These are phyloP conservation scores for Ochotona curzoniae DNA, from an alignment of 2,113 vertebrate species.

Conservation along the genomic window DNA sequence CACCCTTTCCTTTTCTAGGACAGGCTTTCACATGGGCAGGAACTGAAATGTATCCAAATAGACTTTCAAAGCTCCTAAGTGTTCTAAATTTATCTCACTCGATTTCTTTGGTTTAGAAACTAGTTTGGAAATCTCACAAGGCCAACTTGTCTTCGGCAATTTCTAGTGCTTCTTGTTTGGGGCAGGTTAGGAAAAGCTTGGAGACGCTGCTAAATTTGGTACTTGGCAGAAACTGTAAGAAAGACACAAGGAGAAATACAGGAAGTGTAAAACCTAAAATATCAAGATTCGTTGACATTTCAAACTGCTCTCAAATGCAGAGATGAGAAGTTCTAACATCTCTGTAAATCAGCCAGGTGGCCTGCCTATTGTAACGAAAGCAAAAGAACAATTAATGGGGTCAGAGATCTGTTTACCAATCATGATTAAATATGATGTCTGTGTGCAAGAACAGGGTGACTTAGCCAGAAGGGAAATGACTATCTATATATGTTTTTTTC, in stretches of 20 bases:
- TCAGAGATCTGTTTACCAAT: neutral
- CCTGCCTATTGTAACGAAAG: slow-evolving; percentile 36
- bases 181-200: slow-evolving; percentile 77
- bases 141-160: slow-evolving; percentile 80
- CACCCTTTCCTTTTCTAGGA: slow-evolving; percentile 62
- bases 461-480: neutral
- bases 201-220: slow-evolving; percentile 76
- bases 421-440: slow-evolving; percentile 27
- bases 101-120: slow-evolving; percentile 79
- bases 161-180: slow-evolving; percentile 81
- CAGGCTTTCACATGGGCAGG: slow-evolving; percentile 45
- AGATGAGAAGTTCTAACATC: slow-evolving; percentile 69
- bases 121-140: slow-evolving; percentile 82
- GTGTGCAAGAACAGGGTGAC: neutral
- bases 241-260: slow-evolving; percentile 67
- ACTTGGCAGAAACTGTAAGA: slow-evolving; percentile 73
- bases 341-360: slow-evolving; percentile 50
- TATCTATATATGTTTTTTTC: neutral
- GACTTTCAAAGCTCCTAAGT: slow-evolving; percentile 76
- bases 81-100: slow-evolving; percentile 81
- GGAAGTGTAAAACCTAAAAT: slow-evolving; percentile 77
- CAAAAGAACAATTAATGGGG: slow-evolving; percentile 18
- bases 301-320: slow-evolving; percentile 66
- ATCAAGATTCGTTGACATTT: slow-evolving; percentile 79
- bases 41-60: slow-evolving; percentile 67